These are phyloP conservation scores for Hycleus cichorii DNA, from an alignment of 1,140 invertebrate genomes.

Conservation along the genomic window DNA sequence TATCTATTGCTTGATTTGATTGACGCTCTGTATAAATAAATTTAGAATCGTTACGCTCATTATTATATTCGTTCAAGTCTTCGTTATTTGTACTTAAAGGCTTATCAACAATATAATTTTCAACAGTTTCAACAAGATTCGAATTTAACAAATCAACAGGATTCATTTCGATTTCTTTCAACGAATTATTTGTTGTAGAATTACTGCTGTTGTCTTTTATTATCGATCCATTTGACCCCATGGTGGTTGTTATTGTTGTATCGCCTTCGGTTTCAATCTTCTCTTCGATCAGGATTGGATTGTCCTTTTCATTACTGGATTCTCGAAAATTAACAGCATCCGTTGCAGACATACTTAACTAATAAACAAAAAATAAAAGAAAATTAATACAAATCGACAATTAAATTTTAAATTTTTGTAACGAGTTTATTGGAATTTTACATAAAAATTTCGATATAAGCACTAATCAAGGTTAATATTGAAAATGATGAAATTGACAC, in stretches of 20 bases:
- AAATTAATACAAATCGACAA: background rate
- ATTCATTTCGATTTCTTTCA: background rate
- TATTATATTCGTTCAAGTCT: constrained; percentile 11
- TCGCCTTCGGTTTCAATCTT: background rate
- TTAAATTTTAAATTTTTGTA: background rate
- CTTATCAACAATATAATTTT: constrained; percentile 5
- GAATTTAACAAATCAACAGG: constrained; percentile 6
- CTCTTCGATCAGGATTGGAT: background rate
- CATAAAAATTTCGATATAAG: too few species aligned
- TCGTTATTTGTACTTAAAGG: constrained; percentile 20
- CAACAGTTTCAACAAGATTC: constrained; percentile 15
- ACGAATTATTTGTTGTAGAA: too few species aligned
- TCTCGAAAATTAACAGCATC: constrained; percentile 4
- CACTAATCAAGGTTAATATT: too few species aligned
- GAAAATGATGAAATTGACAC: too few species aligned
- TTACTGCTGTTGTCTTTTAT: too few species aligned
- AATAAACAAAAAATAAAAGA: constrained; percentile 7
- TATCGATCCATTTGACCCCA: constrained; percentile 8
- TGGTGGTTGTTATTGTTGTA: constrained; percentile 2
- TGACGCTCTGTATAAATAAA: constrained; percentile 19
- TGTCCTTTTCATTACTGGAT: background rate
- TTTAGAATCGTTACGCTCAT: constrained; percentile 20
- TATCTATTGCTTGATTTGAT: constrained; percentile 26
- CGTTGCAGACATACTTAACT: constrained; percentile 17
- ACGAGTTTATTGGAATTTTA: too few species aligned